phyloP scores from a whole-genome alignment of 1,140 invertebrate genomes.

The Leucophenga varia region DNA sequence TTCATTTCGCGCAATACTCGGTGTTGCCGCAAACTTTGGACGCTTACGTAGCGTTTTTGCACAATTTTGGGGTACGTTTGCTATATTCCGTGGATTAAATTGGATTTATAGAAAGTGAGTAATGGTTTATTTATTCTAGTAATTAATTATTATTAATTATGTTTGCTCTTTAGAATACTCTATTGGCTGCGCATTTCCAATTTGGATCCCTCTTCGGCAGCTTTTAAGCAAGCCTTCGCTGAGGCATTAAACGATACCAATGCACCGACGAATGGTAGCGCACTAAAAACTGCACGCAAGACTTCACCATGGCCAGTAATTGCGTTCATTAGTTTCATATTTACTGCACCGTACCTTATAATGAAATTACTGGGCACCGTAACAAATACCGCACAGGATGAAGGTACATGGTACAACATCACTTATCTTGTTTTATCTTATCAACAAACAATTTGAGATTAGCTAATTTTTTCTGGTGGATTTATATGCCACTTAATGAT shows the following conservation, averaged over 20 bases:
- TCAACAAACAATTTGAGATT: slow-evolving; percentile 30
- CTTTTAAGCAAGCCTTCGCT: slow-evolving; percentile 64
- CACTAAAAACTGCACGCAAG: slow-evolving; percentile 26
- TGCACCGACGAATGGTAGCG: slow-evolving; percentile 16
- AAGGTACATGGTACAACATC: slow-evolving; percentile 54
- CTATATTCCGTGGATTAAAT: slow-evolving; percentile 74
- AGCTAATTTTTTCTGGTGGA: too few relatives aligned
- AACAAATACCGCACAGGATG: slow-evolving; percentile 60
- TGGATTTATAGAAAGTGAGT: slow-evolving; percentile 74
- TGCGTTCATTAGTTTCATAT: slow-evolving; percentile 82
- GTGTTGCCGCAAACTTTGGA: slow-evolving; percentile 92
- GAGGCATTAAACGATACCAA: slow-evolving; percentile 56
- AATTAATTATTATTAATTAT: neutral
- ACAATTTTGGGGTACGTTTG: slow-evolving; percentile 82
- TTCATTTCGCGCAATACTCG: slow-evolving; percentile 91
- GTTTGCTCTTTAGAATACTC: slow-evolving; percentile 26
- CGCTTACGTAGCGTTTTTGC: slow-evolving; percentile 78
- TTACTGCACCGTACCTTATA: slow-evolving; percentile 89
- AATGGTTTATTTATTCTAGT: neutral
- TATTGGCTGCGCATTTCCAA: slow-evolving; percentile 48
- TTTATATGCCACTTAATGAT: too few relatives aligned
- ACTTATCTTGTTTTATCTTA: slow-evolving; percentile 52
- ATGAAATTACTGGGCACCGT: slow-evolving; percentile 76
- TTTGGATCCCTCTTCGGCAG: slow-evolving; percentile 52
- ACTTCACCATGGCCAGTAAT: slow-evolving; percentile 69